A percentile compares a stretch with the other conserved stretches of the same genome.
Conservation (phyloP, 2,113 vertebrate genomes). For the Glaucidium brasilianum region DNA sequence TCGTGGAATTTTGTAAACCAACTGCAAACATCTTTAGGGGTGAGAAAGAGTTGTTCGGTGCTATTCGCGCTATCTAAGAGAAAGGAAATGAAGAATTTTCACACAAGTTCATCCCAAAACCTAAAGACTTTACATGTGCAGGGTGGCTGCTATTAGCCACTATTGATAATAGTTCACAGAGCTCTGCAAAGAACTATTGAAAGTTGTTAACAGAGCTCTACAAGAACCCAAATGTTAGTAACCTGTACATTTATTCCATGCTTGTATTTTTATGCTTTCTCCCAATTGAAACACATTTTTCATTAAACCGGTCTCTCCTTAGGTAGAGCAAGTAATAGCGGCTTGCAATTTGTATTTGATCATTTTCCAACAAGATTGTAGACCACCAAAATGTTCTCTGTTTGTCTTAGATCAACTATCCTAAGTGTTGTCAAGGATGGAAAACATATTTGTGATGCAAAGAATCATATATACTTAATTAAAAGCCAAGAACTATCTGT, state of each 20-base stretch:
- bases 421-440: not conserved
- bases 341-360: not conserved
- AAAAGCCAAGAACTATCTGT: not conserved
- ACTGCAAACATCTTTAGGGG: not conserved
- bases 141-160: accelerated
- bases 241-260: not conserved
- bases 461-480: not conserved
- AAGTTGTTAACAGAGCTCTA: not conserved
- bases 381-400: not conserved
- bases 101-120: not conserved
- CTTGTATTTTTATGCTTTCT: not conserved
- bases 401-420: not conserved
- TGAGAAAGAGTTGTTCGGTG: not conserved
- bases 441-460: not conserved
- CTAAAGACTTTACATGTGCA: not conserved
- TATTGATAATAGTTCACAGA: not conserved
- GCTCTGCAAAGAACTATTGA: not conserved
- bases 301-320: not conserved
- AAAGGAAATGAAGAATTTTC: not conserved
- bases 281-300: not conserved
- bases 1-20: not conserved
- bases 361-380: not conserved
- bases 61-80: not conserved
- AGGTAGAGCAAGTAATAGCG: not conserved
- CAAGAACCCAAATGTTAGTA: not conserved